These are phyloP conservation scores for Notarius quadriscutis DNA, from an alignment of 2,113 vertebrate species.

Conservation along the genomic window DNA sequence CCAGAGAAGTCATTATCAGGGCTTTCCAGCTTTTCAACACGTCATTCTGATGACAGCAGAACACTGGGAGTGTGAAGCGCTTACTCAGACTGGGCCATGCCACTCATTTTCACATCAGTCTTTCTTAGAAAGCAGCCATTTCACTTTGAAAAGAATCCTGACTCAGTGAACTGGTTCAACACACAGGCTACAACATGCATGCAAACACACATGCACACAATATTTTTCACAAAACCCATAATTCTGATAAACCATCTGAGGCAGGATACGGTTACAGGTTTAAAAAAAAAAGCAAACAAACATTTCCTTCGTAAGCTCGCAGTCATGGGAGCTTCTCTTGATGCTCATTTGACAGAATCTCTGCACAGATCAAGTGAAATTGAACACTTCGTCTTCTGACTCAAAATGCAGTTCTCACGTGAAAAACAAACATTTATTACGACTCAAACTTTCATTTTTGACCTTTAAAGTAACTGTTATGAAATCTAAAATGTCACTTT, in stretches of 20 bases:
- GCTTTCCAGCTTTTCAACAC: background rate
- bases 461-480: background rate
- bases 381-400: no score
- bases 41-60: background rate
- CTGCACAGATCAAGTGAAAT: background rate
- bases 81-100: background rate
- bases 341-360: background rate
- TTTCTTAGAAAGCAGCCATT: background rate
- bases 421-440: background rate
- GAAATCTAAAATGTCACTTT: background rate
- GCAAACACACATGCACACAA: background rate
- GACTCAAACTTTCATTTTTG: background rate
- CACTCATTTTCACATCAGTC: background rate
- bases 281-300: background rate
- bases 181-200: background rate
- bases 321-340: background rate
- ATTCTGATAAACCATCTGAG: background rate
- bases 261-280: background rate
- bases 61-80: background rate
- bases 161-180: slow-evolving; percentile 1
- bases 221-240: background rate
- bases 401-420: background rate
- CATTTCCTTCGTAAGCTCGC: background rate
- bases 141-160: background rate
- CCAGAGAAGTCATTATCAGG: background rate